Evolutionary conservation across 1,140 invertebrate genomes (phyloP), one percentile per base, ranked within the genome.

Genomic region (Atopsyche davidsoni): DNA sequence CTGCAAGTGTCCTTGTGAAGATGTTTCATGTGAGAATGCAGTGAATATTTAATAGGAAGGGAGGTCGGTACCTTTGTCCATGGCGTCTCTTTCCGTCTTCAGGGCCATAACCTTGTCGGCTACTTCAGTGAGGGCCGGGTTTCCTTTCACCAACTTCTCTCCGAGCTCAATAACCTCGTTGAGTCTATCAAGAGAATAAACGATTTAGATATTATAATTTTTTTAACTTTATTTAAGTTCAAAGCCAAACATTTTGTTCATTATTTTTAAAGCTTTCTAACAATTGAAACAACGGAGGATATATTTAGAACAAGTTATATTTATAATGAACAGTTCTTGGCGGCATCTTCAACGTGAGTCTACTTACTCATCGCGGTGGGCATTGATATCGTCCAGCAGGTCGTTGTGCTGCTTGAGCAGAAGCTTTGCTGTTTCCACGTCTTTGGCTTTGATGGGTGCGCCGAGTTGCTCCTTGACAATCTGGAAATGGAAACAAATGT

Each of bases 351-450:
- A 31, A 44, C 53, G 49, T 14, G 25, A 6, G n/a, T 28, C n/a
- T 44, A 72, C 78, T 71, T 61, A 87, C 79, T 93, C 90, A 60
- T 92, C 90, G 62, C 89, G 79, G 60, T 95, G 88, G 0, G 90
- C 86, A 62, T 85, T 82, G 55, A 99, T 95, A 56, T 98, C 94
- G 58, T 96, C 88, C 2, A 82, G 79, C 1, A 98, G 69, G 59
- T 98, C 95, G 43, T 86, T 79, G 67, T 98, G 94, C 41, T 92
- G 84, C 65, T 98, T 96, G 1, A 92, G 73, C 18, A 97, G 75
- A 46, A 82, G 79, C 65, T 98, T 91, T 4, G 95, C 95, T 0
- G 91, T 92, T 13, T 86, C 85, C 11, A 94, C 89, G 71, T 95
- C 90, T 55, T 87, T 80, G 0, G 89, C 89, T 0, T 83, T 79